Evolutionary conservation across 2,113 vertebrate species (phyloP).

Genomic region (Paedocypris sp.): DNA sequence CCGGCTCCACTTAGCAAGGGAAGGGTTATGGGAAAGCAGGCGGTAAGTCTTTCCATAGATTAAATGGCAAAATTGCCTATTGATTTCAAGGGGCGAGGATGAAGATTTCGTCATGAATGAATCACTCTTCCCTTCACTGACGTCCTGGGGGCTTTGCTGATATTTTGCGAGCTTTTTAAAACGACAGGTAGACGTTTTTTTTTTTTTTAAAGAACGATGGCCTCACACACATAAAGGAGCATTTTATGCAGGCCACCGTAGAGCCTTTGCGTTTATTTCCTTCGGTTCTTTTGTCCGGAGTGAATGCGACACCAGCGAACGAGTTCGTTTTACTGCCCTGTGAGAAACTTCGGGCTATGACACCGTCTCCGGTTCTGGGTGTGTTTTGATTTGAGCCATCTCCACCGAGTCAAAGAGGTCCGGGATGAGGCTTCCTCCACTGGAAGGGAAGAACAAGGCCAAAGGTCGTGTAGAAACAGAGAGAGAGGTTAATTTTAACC

Average conservation of each 20-base stretch:
- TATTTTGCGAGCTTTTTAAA: neutral
- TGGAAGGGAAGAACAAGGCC: slow-evolving; percentile 46
- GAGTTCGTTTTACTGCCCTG: slow-evolving; percentile 2
- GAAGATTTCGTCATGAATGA: neutral
- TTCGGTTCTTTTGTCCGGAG: neutral
- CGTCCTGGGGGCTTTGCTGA: neutral
- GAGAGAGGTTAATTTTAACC: slow-evolving; percentile 56
- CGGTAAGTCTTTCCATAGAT: neutral
- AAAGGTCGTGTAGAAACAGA: slow-evolving; percentile 35
- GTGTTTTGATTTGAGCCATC: slow-evolving; percentile 19
- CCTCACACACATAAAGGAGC: neutral
- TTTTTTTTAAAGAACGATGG: neutral
- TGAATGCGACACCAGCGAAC: neutral
- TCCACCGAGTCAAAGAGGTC: neutral
- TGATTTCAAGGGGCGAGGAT: neutral
- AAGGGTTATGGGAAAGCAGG: neutral
- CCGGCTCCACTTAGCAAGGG: neutral
- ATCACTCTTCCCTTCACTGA: neutral
- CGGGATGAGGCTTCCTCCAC: slow-evolving; percentile 17
- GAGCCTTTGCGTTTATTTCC: neutral
- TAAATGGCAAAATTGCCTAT: neutral
- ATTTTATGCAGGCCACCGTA: neutral
- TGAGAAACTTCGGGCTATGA: slow-evolving; percentile 1
- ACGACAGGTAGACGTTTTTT: neutral
- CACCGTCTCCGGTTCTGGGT: slow-evolving; percentile 4